Base-by-base conservation (phyloP, 2,888 invertebrate species). In the Spisula subtruncata region DNA sequence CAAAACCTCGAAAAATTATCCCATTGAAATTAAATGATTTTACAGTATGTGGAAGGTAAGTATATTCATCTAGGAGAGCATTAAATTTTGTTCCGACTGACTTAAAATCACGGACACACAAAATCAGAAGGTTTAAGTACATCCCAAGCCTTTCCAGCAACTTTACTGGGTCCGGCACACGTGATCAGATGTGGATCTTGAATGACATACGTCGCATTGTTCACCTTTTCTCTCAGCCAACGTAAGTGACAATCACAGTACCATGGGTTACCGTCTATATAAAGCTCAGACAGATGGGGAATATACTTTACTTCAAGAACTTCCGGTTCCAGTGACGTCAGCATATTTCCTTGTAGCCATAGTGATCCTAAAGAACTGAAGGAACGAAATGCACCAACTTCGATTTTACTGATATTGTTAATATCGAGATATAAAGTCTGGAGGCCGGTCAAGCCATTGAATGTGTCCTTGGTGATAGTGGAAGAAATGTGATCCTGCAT, bases 231-330 rank as follows among this genome's bases (percentile, higher is more conserved):
- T 66, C 93, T 54, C 10, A 93, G 83, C 93, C 93, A 93, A 20
- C 92, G 83, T 54, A 93, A 75, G 75, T 93, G 92, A 56, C 93
- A 93, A 66, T 93, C 93, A 84, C 93, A 93, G 80, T 87, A 85
- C 93, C 93, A 93, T 0, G 93, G 93, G 83, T 93, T 93, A 48
- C 71, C 88, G 75, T 93, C 92, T 8, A 93, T 86, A 81, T 89
- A 93, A 4, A 93, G n/a, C 29, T 89, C 84, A 0, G 88, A 88
- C 8, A 93, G 82, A 10, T 91, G 82, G 14, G 91, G 88, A 10
- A 89, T 83, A 79, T 84, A 84, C 32, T 85, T 90, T 12, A 81
- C 71, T 81, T 90, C 90, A 0, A 93, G 87, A 1, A 89, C 90
- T 80, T 83, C 92, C 41, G 89, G 85, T 10, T 90, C 85, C 14